phyloP scores from a whole-genome alignment of 2,797 vertebrate genomes.

The Scolopax rusticola region DNA sequence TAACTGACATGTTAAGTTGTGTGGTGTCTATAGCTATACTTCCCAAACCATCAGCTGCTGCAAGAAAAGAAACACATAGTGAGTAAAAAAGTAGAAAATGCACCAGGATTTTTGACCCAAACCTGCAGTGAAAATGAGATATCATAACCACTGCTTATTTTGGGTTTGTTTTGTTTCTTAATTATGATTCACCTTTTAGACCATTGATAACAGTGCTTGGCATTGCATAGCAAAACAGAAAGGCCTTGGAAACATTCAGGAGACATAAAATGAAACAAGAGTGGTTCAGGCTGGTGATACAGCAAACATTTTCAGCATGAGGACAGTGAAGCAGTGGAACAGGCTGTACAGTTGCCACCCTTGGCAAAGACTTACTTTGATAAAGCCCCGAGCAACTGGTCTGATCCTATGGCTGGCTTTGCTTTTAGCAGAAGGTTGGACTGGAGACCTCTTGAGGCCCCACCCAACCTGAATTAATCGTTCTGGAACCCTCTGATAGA shows the following conservation, averaged over 20 bases:
- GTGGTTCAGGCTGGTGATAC: not conserved
- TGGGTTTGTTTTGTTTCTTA: not conserved
- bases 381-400: not conserved
- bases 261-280: not conserved
- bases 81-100: not conserved
- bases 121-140: not conserved
- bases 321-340: not conserved
- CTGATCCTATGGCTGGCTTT: not conserved
- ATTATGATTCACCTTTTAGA: not conserved
- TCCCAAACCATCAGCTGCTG: slow-evolving; percentile 90
- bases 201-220: not conserved
- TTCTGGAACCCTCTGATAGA: not conserved
- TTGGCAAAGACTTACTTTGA: not conserved
- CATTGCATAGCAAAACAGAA: not conserved
- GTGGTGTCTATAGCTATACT: slow-evolving; percentile 87
- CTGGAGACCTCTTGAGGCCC: not conserved
- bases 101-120: not conserved
- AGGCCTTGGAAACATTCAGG: not conserved
- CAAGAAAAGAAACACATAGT: slow-evolving; percentile 26
- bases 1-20: slow-evolving; percentile 88
- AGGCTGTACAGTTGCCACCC: not conserved
- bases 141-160: not conserved
- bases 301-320: not conserved
- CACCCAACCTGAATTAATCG: not conserved
- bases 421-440: not conserved